Evolutionary conservation across 2,113 vertebrate genomes (phyloP), one percentile per base, ranked within the genome.

Genomic region (Ardeotis arabs): DNA sequence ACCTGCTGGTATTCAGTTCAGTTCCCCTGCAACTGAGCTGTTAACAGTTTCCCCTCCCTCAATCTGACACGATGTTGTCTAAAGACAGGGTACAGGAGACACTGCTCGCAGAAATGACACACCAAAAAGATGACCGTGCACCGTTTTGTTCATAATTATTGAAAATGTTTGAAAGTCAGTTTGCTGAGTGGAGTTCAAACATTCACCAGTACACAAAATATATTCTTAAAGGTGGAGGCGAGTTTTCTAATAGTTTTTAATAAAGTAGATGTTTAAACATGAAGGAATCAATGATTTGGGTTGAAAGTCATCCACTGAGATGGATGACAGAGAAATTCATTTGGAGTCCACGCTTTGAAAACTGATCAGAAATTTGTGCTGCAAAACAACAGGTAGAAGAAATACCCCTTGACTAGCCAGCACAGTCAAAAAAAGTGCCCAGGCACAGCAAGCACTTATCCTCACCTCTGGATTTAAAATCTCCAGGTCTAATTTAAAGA

Each of bases 1-100:
- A 82, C 59, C 89, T 70, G 83, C 83, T 89, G 89, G 47, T 77
- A 95, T 95, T 90, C 89, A 91, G 93, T 84, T 95, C 96, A 94
- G 91, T 68, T 97, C 89, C 84, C 87, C 82, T 59, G 84, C 87
- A 95, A 41, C 84, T 64, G 52, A 94, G 81, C 93, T 87, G 64
- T 89, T 92, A 95, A 91, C 63, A 75, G 84, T 44, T 86, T 39
- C 81, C 66, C 77, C 74, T 31, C 86, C 64, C 31, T 2, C 91
- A 74, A 1, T 5, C 39, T 75, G 92, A 64, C 94, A 74, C 3
- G 86, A 73, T n/a, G 79, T 33, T 93, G 90, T 86, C 86, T 93
- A 52, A 89, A 89, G 94, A 93, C 22, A 81, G 67, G 96, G 73
- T 12, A 89, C 73, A 53, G 0, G 8, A 91, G 93, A 59, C 10